Evolutionary conservation across 2,888 invertebrate genomes (phyloP).

Genomic region (Eurois occulta): DNA sequence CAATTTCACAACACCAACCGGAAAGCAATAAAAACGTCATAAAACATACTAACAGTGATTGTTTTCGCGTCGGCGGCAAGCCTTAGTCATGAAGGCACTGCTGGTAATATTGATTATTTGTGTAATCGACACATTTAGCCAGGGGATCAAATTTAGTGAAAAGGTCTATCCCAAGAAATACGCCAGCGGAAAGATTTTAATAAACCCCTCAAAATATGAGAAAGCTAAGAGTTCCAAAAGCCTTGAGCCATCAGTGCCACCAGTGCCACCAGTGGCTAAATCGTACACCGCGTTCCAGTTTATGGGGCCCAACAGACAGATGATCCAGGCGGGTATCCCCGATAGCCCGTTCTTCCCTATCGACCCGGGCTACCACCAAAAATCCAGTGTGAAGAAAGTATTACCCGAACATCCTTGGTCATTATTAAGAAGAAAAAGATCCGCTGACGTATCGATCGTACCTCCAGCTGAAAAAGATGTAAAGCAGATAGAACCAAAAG

Average conservation of each 20-base stretch:
- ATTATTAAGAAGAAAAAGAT: slow-evolving; percentile 68
- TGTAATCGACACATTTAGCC: slow-evolving; percentile 59
- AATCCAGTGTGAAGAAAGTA: slow-evolving; percentile 77
- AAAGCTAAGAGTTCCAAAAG: slow-evolving; percentile 41
- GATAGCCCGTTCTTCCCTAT: slow-evolving; percentile 76
- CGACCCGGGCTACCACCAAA: slow-evolving; percentile 64
- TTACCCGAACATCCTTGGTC: slow-evolving; percentile 68
- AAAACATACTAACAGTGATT: slow-evolving; percentile 55
- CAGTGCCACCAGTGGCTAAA: not conserved
- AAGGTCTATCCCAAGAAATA: slow-evolving; percentile 72
- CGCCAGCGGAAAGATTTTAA: slow-evolving; percentile 67
- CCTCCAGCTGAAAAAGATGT: not conserved
- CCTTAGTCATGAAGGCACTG: slow-evolving; percentile 71
- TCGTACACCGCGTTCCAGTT: slow-evolving; percentile 77
- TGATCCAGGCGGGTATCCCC: slow-evolving; percentile 56
- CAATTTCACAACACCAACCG: slow-evolving; percentile 65
- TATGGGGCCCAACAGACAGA: slow-evolving; percentile 28
- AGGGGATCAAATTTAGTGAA: slow-evolving; percentile 40
- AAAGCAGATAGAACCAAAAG: slow-evolving; percentile 34
- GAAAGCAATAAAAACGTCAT: slow-evolving; percentile 68
- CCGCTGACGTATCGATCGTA: slow-evolving; percentile 41
- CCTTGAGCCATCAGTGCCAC: not conserved
- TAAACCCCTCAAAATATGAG: slow-evolving; percentile 73
- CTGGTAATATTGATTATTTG: slow-evolving; percentile 67
- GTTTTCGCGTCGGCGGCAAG: slow-evolving; percentile 42